phyloP scores from a whole-genome alignment of 2,797 vertebrate genomes.

The Crocodylus rhombifer region DNA sequence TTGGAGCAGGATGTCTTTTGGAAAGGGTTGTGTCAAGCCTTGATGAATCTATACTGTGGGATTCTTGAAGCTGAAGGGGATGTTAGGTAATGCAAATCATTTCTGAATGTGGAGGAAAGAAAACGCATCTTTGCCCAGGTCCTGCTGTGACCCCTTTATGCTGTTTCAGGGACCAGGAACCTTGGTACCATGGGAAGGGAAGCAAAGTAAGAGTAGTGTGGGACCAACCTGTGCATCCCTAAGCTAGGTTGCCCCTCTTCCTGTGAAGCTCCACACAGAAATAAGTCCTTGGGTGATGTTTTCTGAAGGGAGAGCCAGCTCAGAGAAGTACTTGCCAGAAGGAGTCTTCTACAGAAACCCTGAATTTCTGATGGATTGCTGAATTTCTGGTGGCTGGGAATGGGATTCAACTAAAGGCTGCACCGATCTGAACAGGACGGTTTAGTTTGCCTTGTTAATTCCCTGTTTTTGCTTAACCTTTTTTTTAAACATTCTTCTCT shows the following conservation, averaged over 20 bases:
- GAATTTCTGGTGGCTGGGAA: not conserved
- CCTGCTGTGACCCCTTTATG: not conserved
- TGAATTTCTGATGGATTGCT: not conserved
- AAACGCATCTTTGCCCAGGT: too few relatives aligned
- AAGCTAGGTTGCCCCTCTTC: not conserved
- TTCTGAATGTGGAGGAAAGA: not conserved
- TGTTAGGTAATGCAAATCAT: not conserved
- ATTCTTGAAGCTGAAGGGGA: not conserved
- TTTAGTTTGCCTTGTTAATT: not conserved
- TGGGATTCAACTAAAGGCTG: not conserved
- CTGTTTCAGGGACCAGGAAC: not conserved
- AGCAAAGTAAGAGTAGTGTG: not conserved
- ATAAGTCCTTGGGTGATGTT: not conserved
- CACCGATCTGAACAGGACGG: not conserved
- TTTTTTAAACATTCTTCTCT: not conserved
- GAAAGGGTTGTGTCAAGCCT: too few relatives aligned
- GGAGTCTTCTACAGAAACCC: not conserved
- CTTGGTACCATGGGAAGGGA: too few relatives aligned
- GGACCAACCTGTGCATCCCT: not conserved
- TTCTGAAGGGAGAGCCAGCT: not conserved
- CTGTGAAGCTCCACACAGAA: not conserved
- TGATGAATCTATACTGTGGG: not conserved
- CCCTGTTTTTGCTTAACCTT: not conserved
- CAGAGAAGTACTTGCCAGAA: not conserved
- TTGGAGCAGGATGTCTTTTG: not conserved